Conservation (phyloP, 2,797 vertebrate genomes). For the Clarias fuscus region DNA sequence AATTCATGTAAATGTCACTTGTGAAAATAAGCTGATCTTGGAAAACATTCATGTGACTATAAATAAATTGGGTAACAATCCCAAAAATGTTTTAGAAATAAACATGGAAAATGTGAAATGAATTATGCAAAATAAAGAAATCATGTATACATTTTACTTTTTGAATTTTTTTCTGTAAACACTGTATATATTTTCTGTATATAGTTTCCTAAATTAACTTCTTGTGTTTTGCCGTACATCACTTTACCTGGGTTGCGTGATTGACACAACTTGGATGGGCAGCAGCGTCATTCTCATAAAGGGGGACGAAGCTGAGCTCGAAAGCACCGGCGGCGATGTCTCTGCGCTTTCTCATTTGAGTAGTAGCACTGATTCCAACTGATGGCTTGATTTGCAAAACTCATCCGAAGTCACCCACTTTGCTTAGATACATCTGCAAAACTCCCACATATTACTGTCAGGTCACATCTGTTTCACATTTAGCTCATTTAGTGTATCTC, state of each 20-base stretch:
- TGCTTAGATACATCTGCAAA: conserved; percentile 26
- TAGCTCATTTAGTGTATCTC: neutral
- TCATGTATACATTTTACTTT: neutral
- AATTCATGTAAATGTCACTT: neutral
- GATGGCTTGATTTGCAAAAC: conserved; percentile 21
- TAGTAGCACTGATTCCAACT: conserved; percentile 21
- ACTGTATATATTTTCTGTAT: neutral
- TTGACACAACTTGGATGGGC: neutral
- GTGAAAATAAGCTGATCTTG: neutral
- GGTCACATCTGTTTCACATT: conserved; percentile 14
- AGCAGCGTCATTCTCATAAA: neutral
- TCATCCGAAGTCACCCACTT: conserved; percentile 18
- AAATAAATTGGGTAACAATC: neutral
- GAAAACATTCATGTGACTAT: neutral
- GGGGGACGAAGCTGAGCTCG: neutral
- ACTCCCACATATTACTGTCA: conserved; percentile 30
- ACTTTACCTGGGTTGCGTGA: neutral
- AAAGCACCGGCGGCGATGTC: no score
- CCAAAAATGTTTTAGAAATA: neutral
- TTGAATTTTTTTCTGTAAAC: neutral
- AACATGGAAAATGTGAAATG: neutral
- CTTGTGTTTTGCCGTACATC: neutral
- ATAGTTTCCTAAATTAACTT: neutral
- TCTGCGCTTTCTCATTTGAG: conserved; percentile 29
- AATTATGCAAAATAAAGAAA: neutral